A percentile compares a stretch with the other conserved stretches of the same genome.
phyloP scores from a whole-genome alignment of 2,888 invertebrate species.

The Thera britannica region DNA sequence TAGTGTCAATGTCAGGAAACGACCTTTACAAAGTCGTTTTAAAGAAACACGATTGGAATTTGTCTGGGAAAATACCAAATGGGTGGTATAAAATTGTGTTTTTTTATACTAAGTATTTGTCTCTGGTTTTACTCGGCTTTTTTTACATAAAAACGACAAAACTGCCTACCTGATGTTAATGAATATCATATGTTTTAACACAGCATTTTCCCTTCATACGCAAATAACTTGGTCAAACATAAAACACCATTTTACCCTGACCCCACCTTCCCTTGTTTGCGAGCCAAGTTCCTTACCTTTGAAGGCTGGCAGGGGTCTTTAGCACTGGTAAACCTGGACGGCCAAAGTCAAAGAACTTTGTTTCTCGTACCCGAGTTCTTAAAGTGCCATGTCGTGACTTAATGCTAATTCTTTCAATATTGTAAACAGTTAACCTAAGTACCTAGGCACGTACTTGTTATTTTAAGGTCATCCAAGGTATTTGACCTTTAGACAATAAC shows the following conservation, averaged over 20 bases:
- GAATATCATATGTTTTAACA: neutral
- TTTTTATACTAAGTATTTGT: too few relatives aligned
- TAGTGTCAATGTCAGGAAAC: slow-evolving; percentile 25
- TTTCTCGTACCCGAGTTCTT: slow-evolving; percentile 43
- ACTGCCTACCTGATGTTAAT: too few relatives aligned
- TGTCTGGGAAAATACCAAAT: neutral
- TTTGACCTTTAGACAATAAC: slow-evolving; percentile 9
- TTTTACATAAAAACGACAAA: too few relatives aligned
- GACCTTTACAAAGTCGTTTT: neutral
- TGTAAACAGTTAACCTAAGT: slow-evolving; percentile 19
- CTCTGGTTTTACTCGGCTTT: too few relatives aligned
- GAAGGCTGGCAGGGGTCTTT: slow-evolving; percentile 22
- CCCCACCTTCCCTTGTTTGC: slow-evolving; percentile 12
- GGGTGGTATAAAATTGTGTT: neutral
- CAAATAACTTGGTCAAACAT: slow-evolving; percentile 22
- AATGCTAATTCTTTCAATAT: slow-evolving; percentile 34
- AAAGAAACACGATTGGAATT: neutral
- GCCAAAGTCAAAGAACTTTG: slow-evolving; percentile 52
- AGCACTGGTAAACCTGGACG: slow-evolving; percentile 18
- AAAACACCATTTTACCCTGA: slow-evolving; percentile 14
- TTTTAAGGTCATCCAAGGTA: slow-evolving; percentile 5
- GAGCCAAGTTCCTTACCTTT: slow-evolving; percentile 6
- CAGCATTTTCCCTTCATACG: slow-evolving; percentile 5
- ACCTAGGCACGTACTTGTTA: neutral
- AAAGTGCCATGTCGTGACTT: slow-evolving; percentile 50